phyloP scores from a whole-genome alignment of 2,797 vertebrate species.

The Lepidocolaptes lacrymiger region DNA sequence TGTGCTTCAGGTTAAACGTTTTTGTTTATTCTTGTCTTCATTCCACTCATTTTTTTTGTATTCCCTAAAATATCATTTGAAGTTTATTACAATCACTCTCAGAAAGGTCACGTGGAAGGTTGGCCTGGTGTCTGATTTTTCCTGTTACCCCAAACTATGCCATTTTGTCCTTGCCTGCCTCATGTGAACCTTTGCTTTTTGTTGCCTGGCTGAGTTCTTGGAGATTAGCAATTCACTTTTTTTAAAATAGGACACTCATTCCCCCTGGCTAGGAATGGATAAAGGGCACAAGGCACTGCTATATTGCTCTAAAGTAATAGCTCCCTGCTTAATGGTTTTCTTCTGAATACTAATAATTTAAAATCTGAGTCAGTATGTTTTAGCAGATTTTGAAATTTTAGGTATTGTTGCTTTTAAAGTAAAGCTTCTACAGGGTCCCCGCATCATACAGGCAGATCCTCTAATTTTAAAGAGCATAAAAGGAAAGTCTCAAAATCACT shows the following conservation, averaged over 20 bases:
- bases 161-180: not conserved
- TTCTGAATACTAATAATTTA: not conserved
- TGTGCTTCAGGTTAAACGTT: conserved; percentile 39
- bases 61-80: conserved; percentile 51
- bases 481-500: not conserved
- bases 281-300: not conserved
- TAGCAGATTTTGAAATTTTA: not conserved
- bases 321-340: not conserved
- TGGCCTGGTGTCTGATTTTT: conserved; percentile 10
- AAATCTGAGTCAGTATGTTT: not conserved
- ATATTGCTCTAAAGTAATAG: not conserved
- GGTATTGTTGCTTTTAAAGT: not conserved
- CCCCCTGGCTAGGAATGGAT: not conserved
- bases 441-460: not conserved
- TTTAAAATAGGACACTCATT: not conserved
- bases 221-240: not conserved
- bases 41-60: conserved; percentile 38
- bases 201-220: not conserved
- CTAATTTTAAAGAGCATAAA: not conserved
- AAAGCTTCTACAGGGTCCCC: not conserved
- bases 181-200: not conserved
- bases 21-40: conserved; percentile 60
- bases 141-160: not conserved
- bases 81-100: not conserved
- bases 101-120: not conserved